Evolutionary conservation across 1,140 invertebrate genomes (phyloP), one percentile per base, ranked within the genome.

Genomic region (Drosophila sechellia): DNA sequence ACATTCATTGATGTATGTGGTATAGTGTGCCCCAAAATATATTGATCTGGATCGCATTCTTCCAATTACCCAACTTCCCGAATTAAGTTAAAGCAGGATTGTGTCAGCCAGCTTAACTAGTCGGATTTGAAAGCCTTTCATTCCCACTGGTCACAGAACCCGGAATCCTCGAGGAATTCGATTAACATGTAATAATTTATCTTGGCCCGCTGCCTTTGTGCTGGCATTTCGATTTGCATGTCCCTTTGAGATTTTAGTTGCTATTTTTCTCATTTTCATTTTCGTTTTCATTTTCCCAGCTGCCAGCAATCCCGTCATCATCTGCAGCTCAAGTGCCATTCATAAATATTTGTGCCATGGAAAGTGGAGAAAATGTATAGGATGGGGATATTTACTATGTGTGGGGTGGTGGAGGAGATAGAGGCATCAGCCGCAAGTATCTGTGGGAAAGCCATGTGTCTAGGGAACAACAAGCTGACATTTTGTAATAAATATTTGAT

Each of bases 401-500:
- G 8, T 0, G 17, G 42, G 17, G 3, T 13, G 13, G 25, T 5
- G 31, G 31, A 17, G 31, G 68, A n/a, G 13, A 31, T 43, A 42
- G 35, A 52, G 17, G n/a, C 22, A 40, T 31, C 48, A 34, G 68
- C 68, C 54, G 42, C 54, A 57, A 50, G 37, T 40, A 40, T 27
- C 53, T 52, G 48, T 72, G 48, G 54, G 61, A 56, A 48, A 75
- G 69, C 48, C 73, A 64, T 54, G 54, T 73, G 68, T 74, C 79
- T 77, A 50, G 58, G 74, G 74, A 74, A 77, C 75, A 69, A 77
- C 74, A 77, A 77, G 73, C 73, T 77, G 75, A 79, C 77, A 79
- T 79, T 72, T 77, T 71, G 59, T 79, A 79, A 79, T 79, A 79
- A 79, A 79, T 79, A 79, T 79, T 79, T 79, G 75, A 79, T 78